Evolutionary conservation across 2,113 vertebrate genomes (phyloP).

Genomic region (Phyllostomus hastatus): DNA sequence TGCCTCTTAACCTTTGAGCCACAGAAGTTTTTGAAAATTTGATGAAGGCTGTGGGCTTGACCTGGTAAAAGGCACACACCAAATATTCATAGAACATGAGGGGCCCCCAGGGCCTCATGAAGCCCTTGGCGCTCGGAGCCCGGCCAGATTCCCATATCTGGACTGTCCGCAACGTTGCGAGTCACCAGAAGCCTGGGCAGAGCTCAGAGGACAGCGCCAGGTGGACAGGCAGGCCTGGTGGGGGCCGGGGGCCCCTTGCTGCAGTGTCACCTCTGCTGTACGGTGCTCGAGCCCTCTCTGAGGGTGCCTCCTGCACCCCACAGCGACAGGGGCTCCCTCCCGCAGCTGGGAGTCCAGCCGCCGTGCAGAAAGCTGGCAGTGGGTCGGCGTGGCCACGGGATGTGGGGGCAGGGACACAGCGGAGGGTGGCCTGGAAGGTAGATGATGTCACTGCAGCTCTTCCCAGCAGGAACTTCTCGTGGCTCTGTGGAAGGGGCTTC

Average conservation of each 20-base stretch:
- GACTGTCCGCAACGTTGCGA: background rate
- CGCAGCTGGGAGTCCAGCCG: background rate
- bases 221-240: fast-evolving
- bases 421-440: background rate
- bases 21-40: background rate
- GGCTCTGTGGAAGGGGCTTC: background rate
- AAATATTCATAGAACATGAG: background rate
- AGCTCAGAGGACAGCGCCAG: background rate
- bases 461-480: background rate
- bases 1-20: background rate
- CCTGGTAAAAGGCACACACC: background rate
- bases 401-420: background rate
- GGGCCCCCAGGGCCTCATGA: background rate
- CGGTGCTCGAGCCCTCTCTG: background rate
- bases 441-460: background rate
- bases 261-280: background rate
- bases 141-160: background rate
- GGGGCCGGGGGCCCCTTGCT: background rate
- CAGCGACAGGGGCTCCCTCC: background rate
- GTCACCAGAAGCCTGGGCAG: background rate
- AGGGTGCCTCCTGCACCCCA: background rate
- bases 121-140: background rate
- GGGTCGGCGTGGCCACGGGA: background rate
- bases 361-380: background rate
- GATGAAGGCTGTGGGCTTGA: background rate